A percentile compares a stretch with the other conserved stretches of the same genome.
These are phyloP conservation scores for Melieria omissa DNA, from an alignment of 2,888 invertebrate genomes.

Conservation along the genomic window DNA sequence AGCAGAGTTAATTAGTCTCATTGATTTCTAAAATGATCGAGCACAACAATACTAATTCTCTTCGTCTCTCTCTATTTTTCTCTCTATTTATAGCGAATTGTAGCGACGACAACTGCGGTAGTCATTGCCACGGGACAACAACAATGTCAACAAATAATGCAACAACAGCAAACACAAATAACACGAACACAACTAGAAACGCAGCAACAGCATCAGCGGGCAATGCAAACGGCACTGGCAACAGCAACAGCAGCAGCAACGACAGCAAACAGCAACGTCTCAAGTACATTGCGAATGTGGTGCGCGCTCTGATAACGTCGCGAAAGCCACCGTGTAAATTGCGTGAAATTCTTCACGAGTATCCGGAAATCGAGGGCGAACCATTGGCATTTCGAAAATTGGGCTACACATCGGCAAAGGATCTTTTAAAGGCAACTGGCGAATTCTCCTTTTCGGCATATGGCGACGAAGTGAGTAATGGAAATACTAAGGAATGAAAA, in stretches of 20 bases:
- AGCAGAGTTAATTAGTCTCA: too few relatives aligned
- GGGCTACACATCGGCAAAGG: slow-evolving; percentile 72
- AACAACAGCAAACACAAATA: background rate
- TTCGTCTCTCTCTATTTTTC: too few relatives aligned
- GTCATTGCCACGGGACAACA: slow-evolving; percentile 6
- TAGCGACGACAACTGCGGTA: too few relatives aligned
- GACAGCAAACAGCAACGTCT: slow-evolving; percentile 49
- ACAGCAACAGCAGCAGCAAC: slow-evolving; percentile 21
- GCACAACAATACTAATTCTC: too few relatives aligned
- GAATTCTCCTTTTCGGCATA: slow-evolving; percentile 69
- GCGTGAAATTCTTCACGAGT: slow-evolving; percentile 70
- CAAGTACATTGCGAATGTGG: slow-evolving; percentile 52
- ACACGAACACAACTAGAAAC: background rate
- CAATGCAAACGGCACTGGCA: background rate
- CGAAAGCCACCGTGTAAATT: slow-evolving; percentile 59
- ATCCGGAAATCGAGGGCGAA: slow-evolving; percentile 72
- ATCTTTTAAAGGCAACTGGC: slow-evolving; percentile 72
- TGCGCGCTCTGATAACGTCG: slow-evolving; percentile 61
- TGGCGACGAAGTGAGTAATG: slow-evolving; percentile 68
- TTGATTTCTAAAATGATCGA: too few relatives aligned
- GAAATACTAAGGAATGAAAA: too few relatives aligned
- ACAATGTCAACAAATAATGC: background rate
- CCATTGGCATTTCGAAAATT: slow-evolving; percentile 73
- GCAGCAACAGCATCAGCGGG: background rate
- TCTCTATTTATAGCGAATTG: too few relatives aligned